Evolutionary conservation across 2,113 vertebrate species (phyloP), one percentile per base, ranked within the genome.

Genomic region (Saguinus midas): DNA sequence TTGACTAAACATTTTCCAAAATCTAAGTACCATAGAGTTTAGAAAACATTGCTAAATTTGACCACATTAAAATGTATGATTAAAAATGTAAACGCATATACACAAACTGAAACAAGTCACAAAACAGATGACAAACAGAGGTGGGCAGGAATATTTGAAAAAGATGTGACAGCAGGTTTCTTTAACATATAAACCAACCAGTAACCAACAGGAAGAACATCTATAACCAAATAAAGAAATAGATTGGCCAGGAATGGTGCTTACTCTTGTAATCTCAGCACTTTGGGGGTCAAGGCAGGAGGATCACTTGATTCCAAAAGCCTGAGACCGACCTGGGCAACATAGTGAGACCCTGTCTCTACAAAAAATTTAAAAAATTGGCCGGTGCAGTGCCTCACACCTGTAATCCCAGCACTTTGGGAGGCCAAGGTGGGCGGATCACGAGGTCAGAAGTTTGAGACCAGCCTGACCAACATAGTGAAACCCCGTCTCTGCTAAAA

Each of bases 21-120:
- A 66, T 82, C 14, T 8, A 87, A 61, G 35, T 73, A 86, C 32
- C 48, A 58, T 86, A 52, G 25, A 23, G 9, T 52, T 95, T 95
- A 64, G 72, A 35, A 95, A 88, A 83, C 76, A 88, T 89, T 43
- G 32, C 29, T 72, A 81, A 85, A 72, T 50, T 81, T 90, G 45
- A 95, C 45, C 73, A 93, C 73, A 70, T 81, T 90, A 90, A 89
- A 86, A 73, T 66, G 12, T 83, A 73, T 73, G 23, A 81, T 89
- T 90, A 66, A 84, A 92, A 75, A 37, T 57, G 66, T 81, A 88
- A 75, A 40, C 45, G 79, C 17, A 37, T 58, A 29, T 6, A 48
- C 8, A 58, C 20, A 92, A 32, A 89, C 35, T 73, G 73, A 52
- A 80, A 45, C 25, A 90, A 64, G 55, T 93, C 72, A 68, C 55